Percentiles rank a stretch among this genome's conserved stretches.
Conservation (phyloP, 2,888 invertebrate species). For the Morpho deidamia region DNA sequence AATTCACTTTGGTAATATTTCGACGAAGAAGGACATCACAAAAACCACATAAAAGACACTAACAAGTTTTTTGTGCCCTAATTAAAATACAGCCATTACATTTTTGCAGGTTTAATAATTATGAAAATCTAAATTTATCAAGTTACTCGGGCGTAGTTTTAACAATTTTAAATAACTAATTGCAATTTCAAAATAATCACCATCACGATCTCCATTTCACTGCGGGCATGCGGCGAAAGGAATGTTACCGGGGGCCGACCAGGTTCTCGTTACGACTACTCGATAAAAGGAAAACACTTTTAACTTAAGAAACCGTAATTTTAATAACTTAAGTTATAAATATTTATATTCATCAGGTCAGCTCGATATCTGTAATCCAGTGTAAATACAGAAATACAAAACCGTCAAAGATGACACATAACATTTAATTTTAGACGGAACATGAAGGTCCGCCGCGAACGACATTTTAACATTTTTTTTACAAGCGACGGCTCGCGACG, state of each 20-base stretch:
- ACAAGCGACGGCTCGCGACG: slow-evolving; percentile 76
- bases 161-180: slow-evolving; percentile 59
- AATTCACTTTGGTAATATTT: slow-evolving; percentile 63
- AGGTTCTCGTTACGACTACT: slow-evolving; percentile 51
- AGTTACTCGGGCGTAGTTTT: slow-evolving; percentile 57
- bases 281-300: slow-evolving; percentile 77
- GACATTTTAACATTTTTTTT: slow-evolving; percentile 78
- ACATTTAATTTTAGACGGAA: slow-evolving; percentile 79
- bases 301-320: slow-evolving; percentile 80
- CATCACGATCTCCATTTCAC: slow-evolving; percentile 72
- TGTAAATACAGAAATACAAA: slow-evolving; percentile 80
- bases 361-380: slow-evolving; percentile 80
- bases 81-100: slow-evolving; percentile 70
- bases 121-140: slow-evolving; percentile 52
- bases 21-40: slow-evolving; percentile 57
- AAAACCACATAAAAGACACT: slow-evolving; percentile 66
- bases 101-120: slow-evolving; percentile 46
- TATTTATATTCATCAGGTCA: slow-evolving; percentile 81
- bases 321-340: slow-evolving; percentile 81
- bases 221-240: slow-evolving; percentile 75
- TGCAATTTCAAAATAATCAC: slow-evolving; percentile 63
- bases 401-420: slow-evolving; percentile 80
- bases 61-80: slow-evolving; percentile 76
- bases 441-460: slow-evolving; percentile 78
- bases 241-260: slow-evolving; percentile 76